phyloP scores from a whole-genome alignment of 2,888 invertebrate species.

The Nezara viridula region DNA sequence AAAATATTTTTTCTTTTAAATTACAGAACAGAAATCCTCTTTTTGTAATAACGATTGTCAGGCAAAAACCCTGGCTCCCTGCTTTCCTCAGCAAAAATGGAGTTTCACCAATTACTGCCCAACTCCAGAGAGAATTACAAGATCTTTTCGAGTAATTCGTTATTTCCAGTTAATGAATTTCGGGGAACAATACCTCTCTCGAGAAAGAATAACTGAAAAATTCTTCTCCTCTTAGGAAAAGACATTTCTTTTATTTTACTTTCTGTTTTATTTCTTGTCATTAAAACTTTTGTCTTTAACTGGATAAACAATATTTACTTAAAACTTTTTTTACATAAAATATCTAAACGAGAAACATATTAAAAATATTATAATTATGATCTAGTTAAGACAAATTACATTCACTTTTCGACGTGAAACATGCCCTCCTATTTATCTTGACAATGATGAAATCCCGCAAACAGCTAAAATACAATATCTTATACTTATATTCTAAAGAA shows the following conservation, averaged over 20 bases:
- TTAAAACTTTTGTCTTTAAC: neutral
- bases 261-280: neutral
- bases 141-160: neutral
- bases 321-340: too few relatives aligned
- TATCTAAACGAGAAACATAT: too few relatives aligned
- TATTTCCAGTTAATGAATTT: slow-evolving; percentile 17
- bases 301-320: too few relatives aligned
- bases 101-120: neutral
- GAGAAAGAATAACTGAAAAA: neutral
- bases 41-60: neutral
- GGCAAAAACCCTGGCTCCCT: neutral
- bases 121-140: neutral
- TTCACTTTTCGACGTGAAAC: too few relatives aligned
- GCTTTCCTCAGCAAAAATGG: neutral
- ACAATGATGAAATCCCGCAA: too few relatives aligned
- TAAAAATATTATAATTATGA: too few relatives aligned
- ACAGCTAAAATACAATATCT: too few relatives aligned
- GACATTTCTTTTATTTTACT: neutral
- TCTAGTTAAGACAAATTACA: too few relatives aligned
- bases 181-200: neutral
- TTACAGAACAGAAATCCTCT: neutral
- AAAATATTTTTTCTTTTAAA: too few relatives aligned
- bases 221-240: neutral
- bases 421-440: too few relatives aligned
- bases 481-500: too few relatives aligned